Percentiles rank a stretch among this genome's conserved stretches.
Evolutionary conservation across 2,888 invertebrate species (phyloP).

Genomic region (Synergus gifuensis): DNA sequence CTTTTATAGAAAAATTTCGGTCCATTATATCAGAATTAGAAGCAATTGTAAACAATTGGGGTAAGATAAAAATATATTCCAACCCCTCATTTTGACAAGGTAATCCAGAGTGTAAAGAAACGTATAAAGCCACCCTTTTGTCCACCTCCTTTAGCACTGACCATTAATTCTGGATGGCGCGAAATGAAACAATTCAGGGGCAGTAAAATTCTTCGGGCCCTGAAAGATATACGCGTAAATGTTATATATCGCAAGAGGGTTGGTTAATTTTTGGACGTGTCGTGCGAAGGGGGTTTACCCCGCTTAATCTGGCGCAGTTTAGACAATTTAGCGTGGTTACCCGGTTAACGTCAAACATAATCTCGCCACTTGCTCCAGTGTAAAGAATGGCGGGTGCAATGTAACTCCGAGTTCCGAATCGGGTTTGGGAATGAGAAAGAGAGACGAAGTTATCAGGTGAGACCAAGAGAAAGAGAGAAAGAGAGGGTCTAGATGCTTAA

Average conservation of each 20-base stretch:
- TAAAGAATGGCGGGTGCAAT: slow-evolving; percentile 63
- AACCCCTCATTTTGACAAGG: not conserved
- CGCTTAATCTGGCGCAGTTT: slow-evolving; percentile 72
- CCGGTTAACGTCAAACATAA: slow-evolving; percentile 73
- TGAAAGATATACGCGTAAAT: slow-evolving; percentile 32
- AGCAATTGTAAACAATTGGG: not conserved
- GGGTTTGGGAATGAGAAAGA: slow-evolving; percentile 39
- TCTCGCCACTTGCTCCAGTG: slow-evolving; percentile 65
- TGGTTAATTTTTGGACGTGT: slow-evolving; percentile 69
- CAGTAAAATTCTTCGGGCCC: slow-evolving; percentile 47
- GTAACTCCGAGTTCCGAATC: slow-evolving; percentile 11
- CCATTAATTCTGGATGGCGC: slow-evolving; percentile 45
- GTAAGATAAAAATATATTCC: not conserved
- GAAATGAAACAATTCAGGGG: slow-evolving; percentile 52
- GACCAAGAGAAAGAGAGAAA: slow-evolving; percentile 28
- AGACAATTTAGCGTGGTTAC: slow-evolving; percentile 72
- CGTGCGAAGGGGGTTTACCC: slow-evolving; percentile 55
- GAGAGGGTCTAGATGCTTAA: slow-evolving; percentile 62
- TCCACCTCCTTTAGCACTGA: not conserved
- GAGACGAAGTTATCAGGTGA: slow-evolving; percentile 28
- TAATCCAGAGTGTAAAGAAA: not conserved
- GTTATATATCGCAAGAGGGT: slow-evolving; percentile 53
- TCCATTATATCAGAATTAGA: not conserved
- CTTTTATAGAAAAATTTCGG: not conserved
- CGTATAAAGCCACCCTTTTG: not conserved